Evolutionary conservation across 2,113 vertebrate genomes (phyloP), one percentile per base, ranked within the genome.

Genomic region (Penelope pileata): DNA sequence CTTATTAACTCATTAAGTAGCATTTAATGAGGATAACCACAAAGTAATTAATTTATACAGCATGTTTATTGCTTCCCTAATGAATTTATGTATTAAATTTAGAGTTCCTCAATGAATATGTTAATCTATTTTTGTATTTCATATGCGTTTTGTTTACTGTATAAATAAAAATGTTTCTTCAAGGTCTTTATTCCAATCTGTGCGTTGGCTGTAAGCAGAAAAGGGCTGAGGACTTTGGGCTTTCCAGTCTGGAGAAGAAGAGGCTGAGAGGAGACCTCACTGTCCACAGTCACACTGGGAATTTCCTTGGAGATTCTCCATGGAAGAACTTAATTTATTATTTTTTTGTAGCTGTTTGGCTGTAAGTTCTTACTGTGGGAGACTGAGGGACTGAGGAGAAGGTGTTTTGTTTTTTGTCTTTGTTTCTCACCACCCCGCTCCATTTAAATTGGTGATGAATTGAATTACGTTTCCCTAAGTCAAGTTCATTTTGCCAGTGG

Each of bases 1-100:
- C 66, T 86, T 70, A 67, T 88, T 91, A 67, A 66, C 67, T 86
- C 58, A 90, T 86, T 95, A 88, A 93, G 59, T 74, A 77, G 45
- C 17, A 74, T 85, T 87, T 88, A 90, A 86, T 45, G 66, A 91
- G 59, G 83, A 81, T 72, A 90, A 62, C 38, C 50, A 66, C 58
- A 66, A 83, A 66, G 38, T 88, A 91, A 94, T 91, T 80, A 88
- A 93, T 84, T 76, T 64, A 30, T 89, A 73, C 88, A 88, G 80
- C 86, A 67, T 53, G 67, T 74, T 93, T 93, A 93, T 78, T 85
- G 62, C 58, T 91, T 94, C 62, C 64, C 64, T 91, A 69, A 59
- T 93, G 72, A 81, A 86, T 94, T 68, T 79, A 48, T 91, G 85
- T 38, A 60, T 66, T 86, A 70, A 36, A 69, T 56, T 60, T 91